A percentile compares a stretch with the other conserved stretches of the same genome.
Evolutionary conservation across 2,797 vertebrate species (phyloP).

Genomic region (Enteromius paludinosus): DNA sequence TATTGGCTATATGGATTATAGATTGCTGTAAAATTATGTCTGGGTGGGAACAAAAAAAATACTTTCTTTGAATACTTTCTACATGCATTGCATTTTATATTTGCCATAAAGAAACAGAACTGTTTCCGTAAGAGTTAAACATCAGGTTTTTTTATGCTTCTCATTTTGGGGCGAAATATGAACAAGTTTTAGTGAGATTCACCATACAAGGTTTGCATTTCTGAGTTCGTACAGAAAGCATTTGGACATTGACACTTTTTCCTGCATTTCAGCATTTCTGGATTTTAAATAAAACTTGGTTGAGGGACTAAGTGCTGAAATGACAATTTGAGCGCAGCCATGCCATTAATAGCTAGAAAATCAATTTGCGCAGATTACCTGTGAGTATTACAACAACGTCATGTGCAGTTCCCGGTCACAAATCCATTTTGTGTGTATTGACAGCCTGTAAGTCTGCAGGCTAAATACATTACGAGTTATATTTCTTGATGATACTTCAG

Average conservation of each 20-base stretch:
- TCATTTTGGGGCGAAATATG: slow-evolving; percentile 1
- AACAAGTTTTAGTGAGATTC: neutral
- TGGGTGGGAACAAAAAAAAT: too few relatives aligned
- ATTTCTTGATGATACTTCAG: slow-evolving; percentile 16
- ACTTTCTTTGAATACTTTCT: neutral
- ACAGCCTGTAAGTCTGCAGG: slow-evolving; percentile 24
- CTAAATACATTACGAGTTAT: slow-evolving; percentile 22
- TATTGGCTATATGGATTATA: neutral
- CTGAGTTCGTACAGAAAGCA: neutral
- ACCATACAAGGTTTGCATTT: neutral
- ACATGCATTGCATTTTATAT: neutral
- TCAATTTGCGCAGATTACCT: slow-evolving; percentile 42
- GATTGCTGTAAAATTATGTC: neutral
- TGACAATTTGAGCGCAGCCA: neutral
- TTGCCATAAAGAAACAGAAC: neutral
- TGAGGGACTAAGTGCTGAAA: slow-evolving; percentile 16
- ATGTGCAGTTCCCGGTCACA: neutral
- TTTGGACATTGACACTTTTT: slow-evolving; percentile 29
- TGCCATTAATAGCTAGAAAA: slow-evolving; percentile 29
- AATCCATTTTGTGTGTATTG: slow-evolving; percentile 27
- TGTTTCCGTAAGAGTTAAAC: neutral
- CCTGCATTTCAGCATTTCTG: slow-evolving; percentile 29
- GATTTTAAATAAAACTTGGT: slow-evolving; percentile 39
- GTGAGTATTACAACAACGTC: slow-evolving; percentile 27
- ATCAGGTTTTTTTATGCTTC: neutral